Conservation (phyloP, 37 sponge, comb jelly and placozoan species). For the Agelas oroides region DNA sequence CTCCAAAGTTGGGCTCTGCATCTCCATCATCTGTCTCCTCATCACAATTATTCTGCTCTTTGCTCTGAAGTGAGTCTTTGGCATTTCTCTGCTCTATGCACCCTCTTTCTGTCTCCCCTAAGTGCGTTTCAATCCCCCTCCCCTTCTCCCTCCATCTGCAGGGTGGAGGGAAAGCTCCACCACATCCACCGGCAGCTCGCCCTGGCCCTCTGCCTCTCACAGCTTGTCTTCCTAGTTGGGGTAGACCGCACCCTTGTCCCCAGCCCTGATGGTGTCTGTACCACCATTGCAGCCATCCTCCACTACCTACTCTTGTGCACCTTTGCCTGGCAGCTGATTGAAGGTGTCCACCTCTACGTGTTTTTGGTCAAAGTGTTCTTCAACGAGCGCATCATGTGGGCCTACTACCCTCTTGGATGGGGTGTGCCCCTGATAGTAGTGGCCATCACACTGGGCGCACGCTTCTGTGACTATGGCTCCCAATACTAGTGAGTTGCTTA, state of each 20-base stretch:
- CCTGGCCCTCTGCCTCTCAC: conserved; percentile 67
- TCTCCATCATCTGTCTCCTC: conserved; percentile 71
- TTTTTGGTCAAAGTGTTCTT: conserved; percentile 68
- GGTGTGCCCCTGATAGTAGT: conserved; percentile 65
- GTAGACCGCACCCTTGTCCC: conserved; percentile 76
- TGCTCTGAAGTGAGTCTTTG: conserved; percentile 51
- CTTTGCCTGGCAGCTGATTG: conserved; percentile 79
- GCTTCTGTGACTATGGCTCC: conserved; percentile 83
- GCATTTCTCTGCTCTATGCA: background rate
- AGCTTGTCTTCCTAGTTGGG: conserved; percentile 77
- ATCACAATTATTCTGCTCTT: conserved; percentile 60
- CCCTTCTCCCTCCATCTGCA: conserved; percentile 1
- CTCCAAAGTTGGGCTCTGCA: conserved; percentile 65
- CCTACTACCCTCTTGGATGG: conserved; percentile 71
- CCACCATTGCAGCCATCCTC: conserved; percentile 59
- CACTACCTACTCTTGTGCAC: conserved; percentile 80
- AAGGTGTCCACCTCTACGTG: conserved; percentile 76
- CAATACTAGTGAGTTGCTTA: conserved; percentile 44
- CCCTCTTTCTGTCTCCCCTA: background rate
- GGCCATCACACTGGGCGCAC: conserved; percentile 64
- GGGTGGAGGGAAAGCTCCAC: conserved; percentile 28
- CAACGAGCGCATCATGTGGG: conserved; percentile 43
- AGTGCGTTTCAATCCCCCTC: background rate
- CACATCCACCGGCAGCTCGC: conserved; percentile 80
- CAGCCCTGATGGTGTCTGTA: conserved; percentile 66